Evolutionary conservation across 2,113 vertebrate genomes (phyloP).

Genomic region (Apodemus sylvaticus): DNA sequence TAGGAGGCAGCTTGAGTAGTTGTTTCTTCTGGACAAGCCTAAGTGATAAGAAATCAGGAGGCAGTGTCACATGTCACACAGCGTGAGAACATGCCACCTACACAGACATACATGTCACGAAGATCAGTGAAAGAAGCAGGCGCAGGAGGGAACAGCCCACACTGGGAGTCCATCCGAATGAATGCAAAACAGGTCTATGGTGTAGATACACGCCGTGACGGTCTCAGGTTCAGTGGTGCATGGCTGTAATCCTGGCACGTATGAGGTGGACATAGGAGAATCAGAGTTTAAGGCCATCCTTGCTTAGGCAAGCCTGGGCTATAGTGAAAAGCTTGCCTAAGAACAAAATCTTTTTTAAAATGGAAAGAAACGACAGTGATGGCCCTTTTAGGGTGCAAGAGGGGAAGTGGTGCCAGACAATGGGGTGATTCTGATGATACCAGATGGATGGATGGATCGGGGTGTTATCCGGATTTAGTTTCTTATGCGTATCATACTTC

Average conservation of each 20-base stretch:
- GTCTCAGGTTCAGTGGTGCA: neutral
- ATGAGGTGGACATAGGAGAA: neutral
- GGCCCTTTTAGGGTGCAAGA: neutral
- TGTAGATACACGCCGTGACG: neutral
- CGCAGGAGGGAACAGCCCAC: neutral
- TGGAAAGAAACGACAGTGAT: neutral
- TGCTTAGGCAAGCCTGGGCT: neutral
- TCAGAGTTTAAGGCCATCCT: neutral
- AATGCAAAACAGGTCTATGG: neutral
- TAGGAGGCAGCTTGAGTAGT: neutral
- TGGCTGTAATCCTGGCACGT: neutral
- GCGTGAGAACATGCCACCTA: neutral
- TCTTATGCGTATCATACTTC: neutral
- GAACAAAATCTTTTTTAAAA: neutral
- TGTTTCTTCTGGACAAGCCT: neutral
- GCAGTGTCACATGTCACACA: neutral
- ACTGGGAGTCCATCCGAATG: neutral
- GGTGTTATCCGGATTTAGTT: neutral
- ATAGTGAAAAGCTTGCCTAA: neutral
- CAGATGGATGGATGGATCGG: neutral
- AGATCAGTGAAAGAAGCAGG: neutral
- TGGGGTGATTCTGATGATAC: neutral
- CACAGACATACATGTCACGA: neutral
- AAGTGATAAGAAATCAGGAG: neutral
- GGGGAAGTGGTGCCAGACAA: neutral